Percentiles rank a stretch among this genome's conserved stretches.
These are phyloP conservation scores for Clarias fuscus DNA, from an alignment of 2,797 vertebrate genomes.

Conservation along the genomic window DNA sequence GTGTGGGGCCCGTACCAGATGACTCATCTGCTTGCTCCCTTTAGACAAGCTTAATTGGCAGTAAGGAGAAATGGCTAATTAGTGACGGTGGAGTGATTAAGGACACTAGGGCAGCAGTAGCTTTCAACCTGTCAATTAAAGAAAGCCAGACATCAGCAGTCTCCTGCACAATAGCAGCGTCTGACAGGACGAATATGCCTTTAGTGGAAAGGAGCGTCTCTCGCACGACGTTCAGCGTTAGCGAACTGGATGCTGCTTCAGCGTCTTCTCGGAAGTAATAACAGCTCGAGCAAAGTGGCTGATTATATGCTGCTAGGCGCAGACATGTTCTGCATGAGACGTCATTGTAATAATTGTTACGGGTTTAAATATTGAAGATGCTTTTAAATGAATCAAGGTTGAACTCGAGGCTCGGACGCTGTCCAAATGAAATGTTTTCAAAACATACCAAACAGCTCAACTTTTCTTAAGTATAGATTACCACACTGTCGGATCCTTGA, in stretches of 20 bases:
- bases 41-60: conserved; percentile 72
- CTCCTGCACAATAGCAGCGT: conserved; percentile 52
- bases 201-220: conserved; percentile 36
- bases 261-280: conserved; percentile 36
- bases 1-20: conserved; percentile 55
- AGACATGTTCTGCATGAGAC: background rate
- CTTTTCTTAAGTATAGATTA: background rate
- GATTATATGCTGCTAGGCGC: conserved; percentile 39
- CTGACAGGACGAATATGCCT: conserved; percentile 56
- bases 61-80: conserved; percentile 70
- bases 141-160: conserved; percentile 53
- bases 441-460: background rate
- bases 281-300: conserved; percentile 29
- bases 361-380: conserved; percentile 10
- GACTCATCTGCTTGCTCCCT: conserved; percentile 68
- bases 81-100: conserved; percentile 63
- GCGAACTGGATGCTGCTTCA: conserved; percentile 38
- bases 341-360: conserved; percentile 11
- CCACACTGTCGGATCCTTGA: background rate
- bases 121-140: conserved; percentile 70
- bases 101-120: conserved; percentile 57
- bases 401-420: background rate
- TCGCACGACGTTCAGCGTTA: conserved; percentile 8
- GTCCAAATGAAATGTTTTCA: conserved; percentile 11
- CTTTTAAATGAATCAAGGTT: conserved; percentile 16